Conservation (phyloP, 2,113 vertebrate species). For the Anthoscopus minutus region DNA sequence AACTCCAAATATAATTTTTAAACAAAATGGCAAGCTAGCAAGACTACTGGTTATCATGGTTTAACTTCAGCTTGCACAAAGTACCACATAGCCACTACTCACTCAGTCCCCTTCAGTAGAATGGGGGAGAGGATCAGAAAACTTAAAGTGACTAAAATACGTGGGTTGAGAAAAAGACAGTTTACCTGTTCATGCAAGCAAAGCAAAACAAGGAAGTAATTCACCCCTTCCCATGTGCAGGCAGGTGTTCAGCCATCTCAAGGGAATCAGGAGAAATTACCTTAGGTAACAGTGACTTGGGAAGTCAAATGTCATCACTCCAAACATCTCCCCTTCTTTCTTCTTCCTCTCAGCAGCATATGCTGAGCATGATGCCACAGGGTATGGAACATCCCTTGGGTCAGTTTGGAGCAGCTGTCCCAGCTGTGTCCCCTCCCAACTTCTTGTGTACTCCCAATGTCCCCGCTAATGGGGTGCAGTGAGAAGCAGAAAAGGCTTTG, state of each 20-base stretch:
- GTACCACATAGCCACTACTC: background rate
- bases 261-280: background rate
- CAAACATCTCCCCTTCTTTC: background rate
- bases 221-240: background rate
- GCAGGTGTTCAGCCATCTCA: background rate
- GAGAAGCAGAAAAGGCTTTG: background rate
- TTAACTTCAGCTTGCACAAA: background rate
- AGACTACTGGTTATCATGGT: background rate
- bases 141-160: background rate
- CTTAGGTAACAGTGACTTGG: background rate
- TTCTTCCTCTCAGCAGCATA: background rate
- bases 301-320: background rate
- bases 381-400: background rate
- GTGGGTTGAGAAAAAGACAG: background rate
- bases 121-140: background rate
- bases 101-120: background rate
- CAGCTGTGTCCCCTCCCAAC: background rate
- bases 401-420: background rate
- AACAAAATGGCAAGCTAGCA: constrained; percentile 10
- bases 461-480: background rate
- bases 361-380: background rate
- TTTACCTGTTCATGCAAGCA: background rate
- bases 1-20: background rate
- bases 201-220: background rate
- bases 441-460: background rate